These are phyloP conservation scores for Nephrotoma flavescens DNA, from an alignment of 2,888 invertebrate species.

Conservation along the genomic window DNA sequence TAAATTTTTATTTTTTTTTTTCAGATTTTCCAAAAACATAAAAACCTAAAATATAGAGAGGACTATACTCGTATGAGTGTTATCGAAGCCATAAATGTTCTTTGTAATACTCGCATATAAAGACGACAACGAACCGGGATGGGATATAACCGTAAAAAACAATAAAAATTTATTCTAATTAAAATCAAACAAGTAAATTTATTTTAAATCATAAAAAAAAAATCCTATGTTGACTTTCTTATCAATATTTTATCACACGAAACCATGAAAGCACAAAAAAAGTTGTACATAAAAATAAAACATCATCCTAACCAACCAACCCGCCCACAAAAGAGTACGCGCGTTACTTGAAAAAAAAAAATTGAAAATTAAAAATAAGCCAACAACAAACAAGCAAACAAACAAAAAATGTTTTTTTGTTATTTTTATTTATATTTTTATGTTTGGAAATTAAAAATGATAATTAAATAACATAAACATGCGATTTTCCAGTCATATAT, in stretches of 20 bases:
- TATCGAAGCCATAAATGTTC: neutral
- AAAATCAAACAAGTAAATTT: neutral
- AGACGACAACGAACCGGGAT: neutral
- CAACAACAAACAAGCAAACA: no score
- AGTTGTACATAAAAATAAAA: neutral
- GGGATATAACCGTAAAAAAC: neutral
- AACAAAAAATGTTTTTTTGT: neutral
- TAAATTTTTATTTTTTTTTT: neutral
- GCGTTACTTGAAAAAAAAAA: neutral
- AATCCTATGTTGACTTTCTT: neutral
- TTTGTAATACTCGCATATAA: neutral
- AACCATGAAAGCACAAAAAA: neutral
- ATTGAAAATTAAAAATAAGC: neutral
- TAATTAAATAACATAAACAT: neutral
- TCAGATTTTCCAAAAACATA: neutral
- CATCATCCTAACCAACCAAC: neutral
- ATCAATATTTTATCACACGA: neutral
- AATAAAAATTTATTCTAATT: neutral
- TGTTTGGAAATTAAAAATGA: neutral
- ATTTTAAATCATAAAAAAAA: neutral
- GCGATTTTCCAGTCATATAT: neutral
- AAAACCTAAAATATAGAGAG: neutral
- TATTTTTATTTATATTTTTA: neutral
- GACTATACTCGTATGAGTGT: neutral
- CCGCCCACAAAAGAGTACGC: neutral